Evolutionary conservation across 2,113 vertebrate genomes (phyloP), one percentile per base, ranked within the genome.

Genomic region (Lampris incognitus): DNA sequence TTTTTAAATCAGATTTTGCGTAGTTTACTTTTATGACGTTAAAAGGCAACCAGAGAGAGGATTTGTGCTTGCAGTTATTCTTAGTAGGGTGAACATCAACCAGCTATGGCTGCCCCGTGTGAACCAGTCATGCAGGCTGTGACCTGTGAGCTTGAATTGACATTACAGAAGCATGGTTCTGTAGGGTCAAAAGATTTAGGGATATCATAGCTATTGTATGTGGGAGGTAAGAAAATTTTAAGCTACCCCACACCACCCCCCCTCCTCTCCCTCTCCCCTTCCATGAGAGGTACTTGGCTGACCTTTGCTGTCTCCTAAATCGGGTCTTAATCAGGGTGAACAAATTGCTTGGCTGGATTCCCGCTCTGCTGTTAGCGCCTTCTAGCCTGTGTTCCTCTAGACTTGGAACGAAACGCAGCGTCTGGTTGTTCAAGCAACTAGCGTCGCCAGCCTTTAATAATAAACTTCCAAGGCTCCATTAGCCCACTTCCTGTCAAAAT

Each of bases 291-390:
- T 72, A 82, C 77, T 87, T 88, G 76, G 81, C 85, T 82, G 90
- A 93, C 82, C 87, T 87, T 71, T 72, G 50, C 61, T 82, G 76
- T 83, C 63, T 85, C 65, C 82, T 82, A 74, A 74, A 77, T 68
- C 24, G 2, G 54, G 78, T 76, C 71, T 81, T 86, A 85, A 93
- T 90, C 85, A 85, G 76, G 76, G 66, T 39, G 78, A 88, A 76
- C 84, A 89, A 88, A 83, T 84, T 82, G 84, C 84, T 84, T 73
- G 75, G 83, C 85, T 73, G 65, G 61, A 74, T 74, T 85, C 76
- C 85, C 82, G 55, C 72, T 78, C 79, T 72, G 54, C 69, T 71
- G 37, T 72, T 37, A 40, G 24, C 24, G 24, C 24, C 24, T 24
- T 24, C 24, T 24, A 24, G 24, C 24, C 24, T 24, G 24, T 24